These are phyloP conservation scores for Hydra vulgaris DNA, from an alignment of 30 jellyfish, hydroid and myxozoan species.

Conservation along the genomic window DNA sequence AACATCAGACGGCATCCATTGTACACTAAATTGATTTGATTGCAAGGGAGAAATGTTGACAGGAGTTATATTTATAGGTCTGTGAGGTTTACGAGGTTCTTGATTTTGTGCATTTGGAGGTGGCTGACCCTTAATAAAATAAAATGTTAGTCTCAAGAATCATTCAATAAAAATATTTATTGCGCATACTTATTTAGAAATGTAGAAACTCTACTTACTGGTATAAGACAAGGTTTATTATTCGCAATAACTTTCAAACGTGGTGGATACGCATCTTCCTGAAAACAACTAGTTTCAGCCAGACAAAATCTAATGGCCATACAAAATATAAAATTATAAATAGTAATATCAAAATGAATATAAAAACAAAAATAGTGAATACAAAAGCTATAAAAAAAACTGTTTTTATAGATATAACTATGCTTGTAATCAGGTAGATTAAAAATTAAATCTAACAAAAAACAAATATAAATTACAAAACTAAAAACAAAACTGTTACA, in stretches of 20 bases:
- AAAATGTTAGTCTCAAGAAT: not conserved
- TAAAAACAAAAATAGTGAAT: too few species aligned
- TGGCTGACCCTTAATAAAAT: slow-evolving; percentile 61
- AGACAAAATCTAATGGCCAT: slow-evolving; percentile 49
- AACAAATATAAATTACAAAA: too few species aligned
- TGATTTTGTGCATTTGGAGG: slow-evolving; percentile 78
- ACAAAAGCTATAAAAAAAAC: too few species aligned
- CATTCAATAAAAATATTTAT: not conserved
- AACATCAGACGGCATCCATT: slow-evolving; percentile 88
- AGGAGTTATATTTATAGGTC: slow-evolving; percentile 75
- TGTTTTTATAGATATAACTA: too few species aligned
- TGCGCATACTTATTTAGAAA: not conserved
- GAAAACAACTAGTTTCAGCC: slow-evolving; percentile 85
- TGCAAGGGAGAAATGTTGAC: slow-evolving; percentile 59
- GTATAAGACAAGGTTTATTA: slow-evolving; percentile 62
- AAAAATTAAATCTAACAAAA: too few species aligned
- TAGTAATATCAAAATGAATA: too few species aligned
- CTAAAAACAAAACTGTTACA: too few species aligned
- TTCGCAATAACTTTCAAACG: slow-evolving; percentile 52
- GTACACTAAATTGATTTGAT: slow-evolving; percentile 54
- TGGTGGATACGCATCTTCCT: slow-evolving; percentile 83
- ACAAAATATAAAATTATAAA: not conserved
- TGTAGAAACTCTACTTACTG: slow-evolving; percentile 38
- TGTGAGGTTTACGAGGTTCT: slow-evolving; percentile 90
- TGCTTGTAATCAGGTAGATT: too few species aligned